A percentile compares a stretch with the other conserved stretches of the same genome.
phyloP scores from a whole-genome alignment of 53 echinoderm and acorn worm genomes.

The Paracentrotus lividus region DNA sequence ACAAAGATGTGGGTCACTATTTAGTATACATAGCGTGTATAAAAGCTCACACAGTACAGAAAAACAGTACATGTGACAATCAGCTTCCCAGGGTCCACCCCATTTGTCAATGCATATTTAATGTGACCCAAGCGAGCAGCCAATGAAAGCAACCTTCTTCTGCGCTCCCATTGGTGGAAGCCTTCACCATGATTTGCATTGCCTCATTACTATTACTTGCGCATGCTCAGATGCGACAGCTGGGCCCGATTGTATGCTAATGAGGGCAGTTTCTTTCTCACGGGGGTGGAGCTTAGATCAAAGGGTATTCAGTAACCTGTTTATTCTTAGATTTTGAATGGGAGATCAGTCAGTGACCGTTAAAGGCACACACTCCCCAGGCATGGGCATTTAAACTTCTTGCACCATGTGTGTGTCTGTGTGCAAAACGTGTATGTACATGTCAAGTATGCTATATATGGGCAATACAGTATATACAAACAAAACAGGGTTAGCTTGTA shows the following conservation, averaged over 20 bases:
- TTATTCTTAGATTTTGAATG: conserved; percentile 50
- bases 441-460: background rate
- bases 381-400: conserved; percentile 32
- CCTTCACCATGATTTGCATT: conserved; percentile 40
- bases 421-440: conserved; percentile 41
- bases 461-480: background rate
- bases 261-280: conserved; percentile 3
- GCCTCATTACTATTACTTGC: background rate
- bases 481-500: background rate
- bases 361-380: conserved; percentile 32
- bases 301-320: conserved; percentile 53
- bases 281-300: conserved; percentile 52
- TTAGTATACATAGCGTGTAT: too few relatives aligned
- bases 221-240: conserved; percentile 63
- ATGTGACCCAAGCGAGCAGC: conserved; percentile 46
- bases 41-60: background rate
- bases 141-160: conserved; percentile 9
- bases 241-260: conserved; percentile 78
- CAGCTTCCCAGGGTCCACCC: conserved; percentile 63
- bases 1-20: background rate
- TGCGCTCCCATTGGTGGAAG: conserved; percentile 25
- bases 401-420: conserved; percentile 3
- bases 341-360: conserved; percentile 55
- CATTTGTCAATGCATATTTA: conserved; percentile 58
- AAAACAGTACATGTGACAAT: conserved; percentile 45